Evolutionary conservation across 1,140 invertebrate species (phyloP).

Genomic region (Ladona fulva): DNA sequence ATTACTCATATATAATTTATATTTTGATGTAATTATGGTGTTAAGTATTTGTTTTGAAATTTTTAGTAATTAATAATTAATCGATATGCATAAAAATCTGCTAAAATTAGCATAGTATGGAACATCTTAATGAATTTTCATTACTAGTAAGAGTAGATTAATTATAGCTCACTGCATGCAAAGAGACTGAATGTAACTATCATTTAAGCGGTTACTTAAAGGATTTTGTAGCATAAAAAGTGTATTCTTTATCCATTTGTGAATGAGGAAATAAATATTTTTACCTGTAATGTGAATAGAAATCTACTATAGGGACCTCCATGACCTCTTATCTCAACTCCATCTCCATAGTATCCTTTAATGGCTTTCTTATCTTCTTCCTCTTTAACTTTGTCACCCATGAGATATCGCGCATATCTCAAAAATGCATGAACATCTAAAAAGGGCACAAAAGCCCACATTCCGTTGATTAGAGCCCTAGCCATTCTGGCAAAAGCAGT

Average conservation of each 20-base stretch:
- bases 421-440: conserved; percentile 27
- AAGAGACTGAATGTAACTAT: background rate
- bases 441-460: conserved; percentile 37
- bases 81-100: background rate
- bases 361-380: background rate
- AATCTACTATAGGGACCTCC: background rate
- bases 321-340: background rate
- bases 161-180: too few species aligned
- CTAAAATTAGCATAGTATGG: background rate
- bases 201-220: background rate
- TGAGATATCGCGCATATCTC: background rate
- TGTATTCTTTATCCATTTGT: background rate
- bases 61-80: background rate
- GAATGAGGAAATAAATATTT: background rate
- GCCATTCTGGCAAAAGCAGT: conserved; percentile 41
- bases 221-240: too few species aligned
- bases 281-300: background rate
- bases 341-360: background rate
- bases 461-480: conserved; percentile 33
- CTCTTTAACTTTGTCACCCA: background rate
- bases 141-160: too few species aligned
- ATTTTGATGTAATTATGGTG: background rate
- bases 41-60: background rate
- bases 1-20: background rate
- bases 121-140: too few species aligned